Percentiles rank a stretch among this genome's conserved stretches.
Conservation (phyloP, 2,113 vertebrate species). For the Rhinichthys klamathensis region DNA sequence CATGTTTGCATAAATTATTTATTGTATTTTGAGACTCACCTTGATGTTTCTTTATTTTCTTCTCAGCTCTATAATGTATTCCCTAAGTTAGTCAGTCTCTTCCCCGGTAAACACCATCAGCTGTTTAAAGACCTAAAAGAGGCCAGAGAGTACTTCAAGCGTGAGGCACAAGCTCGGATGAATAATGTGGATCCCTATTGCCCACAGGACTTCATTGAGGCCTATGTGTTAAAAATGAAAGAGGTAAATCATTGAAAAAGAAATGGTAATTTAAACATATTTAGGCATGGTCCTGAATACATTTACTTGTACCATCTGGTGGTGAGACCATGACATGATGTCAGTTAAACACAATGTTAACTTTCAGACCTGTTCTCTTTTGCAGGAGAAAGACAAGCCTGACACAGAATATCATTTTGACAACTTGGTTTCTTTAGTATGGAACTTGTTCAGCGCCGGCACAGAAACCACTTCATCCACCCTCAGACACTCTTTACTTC, state of each 20-base stretch:
- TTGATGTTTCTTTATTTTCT: not conserved
- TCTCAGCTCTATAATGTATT: slow-evolving; percentile 66
- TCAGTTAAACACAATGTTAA: not conserved
- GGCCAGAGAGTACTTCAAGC: slow-evolving; percentile 46
- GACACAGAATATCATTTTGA: slow-evolving; percentile 60
- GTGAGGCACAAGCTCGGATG: slow-evolving; percentile 57
- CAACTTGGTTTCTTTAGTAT: slow-evolving; percentile 56
- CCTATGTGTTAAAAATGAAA: slow-evolving; percentile 69
- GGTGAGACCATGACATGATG: too few relatives aligned
- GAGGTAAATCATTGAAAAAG: slow-evolving; percentile 56
- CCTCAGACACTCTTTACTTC: slow-evolving; percentile 64
- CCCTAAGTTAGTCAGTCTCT: slow-evolving; percentile 60
- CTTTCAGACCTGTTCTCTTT: not conserved
- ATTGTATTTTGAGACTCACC: not conserved
- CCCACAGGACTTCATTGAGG: slow-evolving; percentile 69
- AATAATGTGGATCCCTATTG: slow-evolving; percentile 55
- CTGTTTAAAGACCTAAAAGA: slow-evolving; percentile 44
- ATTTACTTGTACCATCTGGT: too few relatives aligned
- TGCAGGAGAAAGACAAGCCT: slow-evolving; percentile 64
- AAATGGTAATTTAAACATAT: not conserved
- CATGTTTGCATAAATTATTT: not conserved
- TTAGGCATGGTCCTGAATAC: too few relatives aligned
- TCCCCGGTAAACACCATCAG: slow-evolving; percentile 64
- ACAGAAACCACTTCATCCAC: slow-evolving; percentile 74
- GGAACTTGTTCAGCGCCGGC: slow-evolving; percentile 71